Evolutionary conservation across 2,888 invertebrate genomes (phyloP).

Genomic region (Dryococelus australis): DNA sequence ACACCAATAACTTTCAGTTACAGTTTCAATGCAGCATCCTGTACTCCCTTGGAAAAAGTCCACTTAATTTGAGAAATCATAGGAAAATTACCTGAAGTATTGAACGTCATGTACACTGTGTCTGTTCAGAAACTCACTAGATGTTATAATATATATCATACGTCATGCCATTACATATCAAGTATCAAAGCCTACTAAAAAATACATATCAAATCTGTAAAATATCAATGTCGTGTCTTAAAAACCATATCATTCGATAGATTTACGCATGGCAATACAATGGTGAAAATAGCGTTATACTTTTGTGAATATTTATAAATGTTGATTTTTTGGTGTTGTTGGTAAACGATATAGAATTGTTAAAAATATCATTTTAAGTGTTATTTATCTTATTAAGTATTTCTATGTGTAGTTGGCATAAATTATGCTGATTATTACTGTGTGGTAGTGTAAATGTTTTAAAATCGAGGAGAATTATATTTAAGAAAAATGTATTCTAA

Average conservation of each 20-base stretch:
- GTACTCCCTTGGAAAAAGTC: too few species aligned
- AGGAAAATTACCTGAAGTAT: background rate
- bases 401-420: background rate
- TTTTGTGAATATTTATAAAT: background rate
- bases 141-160: background rate
- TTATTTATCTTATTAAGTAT: background rate
- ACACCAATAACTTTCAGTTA: too few species aligned
- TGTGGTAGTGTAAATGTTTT: background rate
- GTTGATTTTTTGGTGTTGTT: slow-evolving; percentile 13
- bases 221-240: slow-evolving; percentile 18
- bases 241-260: background rate
- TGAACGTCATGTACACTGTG: too few species aligned
- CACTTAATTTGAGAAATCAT: background rate
- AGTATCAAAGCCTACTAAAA: background rate
- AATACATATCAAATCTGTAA: slow-evolving; percentile 24
- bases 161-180: slow-evolving; percentile 20
- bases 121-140: too few species aligned
- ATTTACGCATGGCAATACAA: background rate
- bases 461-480: background rate
- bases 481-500: background rate
- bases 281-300: slow-evolving; percentile 1
- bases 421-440: background rate
- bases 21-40: too few species aligned
- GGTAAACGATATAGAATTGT: background rate
- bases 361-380: background rate